Conservation (phyloP, 1,140 invertebrate species). For the Zophobas morio region DNA sequence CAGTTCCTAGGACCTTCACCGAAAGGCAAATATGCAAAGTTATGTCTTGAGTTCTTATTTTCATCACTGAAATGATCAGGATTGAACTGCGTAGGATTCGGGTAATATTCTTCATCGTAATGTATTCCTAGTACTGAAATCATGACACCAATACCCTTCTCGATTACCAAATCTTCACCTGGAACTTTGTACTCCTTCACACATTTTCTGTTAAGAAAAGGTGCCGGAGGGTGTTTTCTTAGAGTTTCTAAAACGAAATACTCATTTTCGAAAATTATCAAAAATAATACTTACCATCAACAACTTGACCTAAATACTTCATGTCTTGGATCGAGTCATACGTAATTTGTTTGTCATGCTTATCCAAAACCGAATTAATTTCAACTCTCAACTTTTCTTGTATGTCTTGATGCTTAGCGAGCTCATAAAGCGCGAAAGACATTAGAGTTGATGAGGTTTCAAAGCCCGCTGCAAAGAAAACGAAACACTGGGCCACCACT, state of each 20-base stretch:
- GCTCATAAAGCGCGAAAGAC: slow-evolving; percentile 70
- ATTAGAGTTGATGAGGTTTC: slow-evolving; percentile 75
- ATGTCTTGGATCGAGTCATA: no score
- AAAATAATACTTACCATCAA: not conserved
- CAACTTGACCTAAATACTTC: not conserved
- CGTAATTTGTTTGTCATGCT: no score
- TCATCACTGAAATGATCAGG: not conserved
- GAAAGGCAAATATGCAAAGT: not conserved
- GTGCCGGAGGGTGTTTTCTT: slow-evolving; percentile 68
- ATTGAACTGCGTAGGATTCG: slow-evolving; percentile 76
- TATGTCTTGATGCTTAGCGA: slow-evolving; percentile 73
- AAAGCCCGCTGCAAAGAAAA: slow-evolving; percentile 67
- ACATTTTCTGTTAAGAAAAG: slow-evolving; percentile 64
- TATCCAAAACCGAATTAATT: slow-evolving; percentile 64
- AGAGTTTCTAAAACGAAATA: slow-evolving; percentile 64
- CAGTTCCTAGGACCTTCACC: no score
- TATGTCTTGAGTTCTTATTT: not conserved
- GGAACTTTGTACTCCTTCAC: slow-evolving; percentile 66
- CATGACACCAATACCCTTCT: slow-evolving; percentile 65
- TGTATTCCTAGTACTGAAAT: slow-evolving; percentile 72
- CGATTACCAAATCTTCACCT: slow-evolving; percentile 60
- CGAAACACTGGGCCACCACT: slow-evolving; percentile 35
- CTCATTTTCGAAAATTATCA: not conserved
- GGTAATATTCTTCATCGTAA: slow-evolving; percentile 74
- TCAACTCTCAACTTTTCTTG: slow-evolving; percentile 74